Conservation (phyloP, 2,113 vertebrate species). For the Psettodes erumei region DNA sequence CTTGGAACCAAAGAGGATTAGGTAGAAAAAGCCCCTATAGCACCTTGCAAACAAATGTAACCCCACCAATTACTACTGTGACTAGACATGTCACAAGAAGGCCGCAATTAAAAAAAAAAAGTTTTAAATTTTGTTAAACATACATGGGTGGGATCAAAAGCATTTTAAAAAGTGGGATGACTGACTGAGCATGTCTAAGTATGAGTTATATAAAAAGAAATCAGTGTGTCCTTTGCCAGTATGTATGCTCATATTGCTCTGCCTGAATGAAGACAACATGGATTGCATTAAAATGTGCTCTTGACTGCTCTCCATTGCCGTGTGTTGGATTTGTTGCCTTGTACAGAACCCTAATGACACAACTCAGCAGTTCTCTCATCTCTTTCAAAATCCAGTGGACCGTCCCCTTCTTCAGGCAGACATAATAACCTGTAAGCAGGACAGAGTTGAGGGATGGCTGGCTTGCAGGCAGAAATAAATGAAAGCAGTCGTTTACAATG, state of each 20-base stretch:
- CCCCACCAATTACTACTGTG: neutral
- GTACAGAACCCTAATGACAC: neutral
- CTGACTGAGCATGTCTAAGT: too few relatives aligned
- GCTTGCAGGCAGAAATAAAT: too few relatives aligned
- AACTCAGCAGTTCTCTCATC: neutral
- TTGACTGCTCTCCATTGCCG: neutral
- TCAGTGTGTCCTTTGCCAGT: too few relatives aligned
- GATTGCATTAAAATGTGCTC: too few relatives aligned
- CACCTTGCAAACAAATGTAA: neutral
- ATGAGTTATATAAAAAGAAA: too few relatives aligned
- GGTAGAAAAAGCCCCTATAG: neutral
- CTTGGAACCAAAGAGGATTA: neutral
- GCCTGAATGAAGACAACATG: too few relatives aligned
- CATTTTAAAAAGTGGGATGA: too few relatives aligned
- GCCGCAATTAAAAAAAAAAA: neutral
- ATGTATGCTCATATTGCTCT: too few relatives aligned
- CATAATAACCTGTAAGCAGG: neutral
- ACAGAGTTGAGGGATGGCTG: too few relatives aligned
- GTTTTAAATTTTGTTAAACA: too few relatives aligned
- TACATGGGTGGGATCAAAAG: too few relatives aligned
- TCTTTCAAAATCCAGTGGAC: neutral
- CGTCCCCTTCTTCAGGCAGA: neutral
- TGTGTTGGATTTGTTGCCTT: neutral
- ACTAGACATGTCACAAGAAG: neutral
- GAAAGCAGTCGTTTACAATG: too few relatives aligned